Evolutionary conservation across 2,888 invertebrate species (phyloP).

Genomic region (Helleia helle): DNA sequence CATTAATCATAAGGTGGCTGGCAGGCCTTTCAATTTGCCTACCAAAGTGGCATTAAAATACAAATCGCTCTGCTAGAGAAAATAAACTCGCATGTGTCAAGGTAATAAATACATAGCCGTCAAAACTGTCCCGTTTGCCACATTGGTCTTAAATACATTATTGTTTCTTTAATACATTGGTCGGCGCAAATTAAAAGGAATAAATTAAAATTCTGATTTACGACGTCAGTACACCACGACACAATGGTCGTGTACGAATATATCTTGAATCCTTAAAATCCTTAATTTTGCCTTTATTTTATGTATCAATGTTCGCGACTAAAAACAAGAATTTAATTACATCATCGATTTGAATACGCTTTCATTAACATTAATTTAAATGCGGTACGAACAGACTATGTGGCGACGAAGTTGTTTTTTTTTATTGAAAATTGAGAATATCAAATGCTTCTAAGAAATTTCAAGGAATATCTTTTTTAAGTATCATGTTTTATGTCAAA

Average conservation of each 20-base stretch:
- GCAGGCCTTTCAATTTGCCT: no score
- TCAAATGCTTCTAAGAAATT: no score
- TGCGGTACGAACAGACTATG: neutral
- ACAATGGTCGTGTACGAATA: constrained; percentile 19
- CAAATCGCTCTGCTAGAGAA: neutral
- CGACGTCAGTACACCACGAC: constrained; percentile 51
- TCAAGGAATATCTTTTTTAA: no score
- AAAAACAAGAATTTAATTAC: neutral
- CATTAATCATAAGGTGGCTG: no score
- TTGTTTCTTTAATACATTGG: constrained; percentile 39
- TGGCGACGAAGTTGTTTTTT: constrained; percentile 2
- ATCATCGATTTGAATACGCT: constrained; percentile 25
- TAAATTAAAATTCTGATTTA: constrained; percentile 53
- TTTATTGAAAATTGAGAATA: neutral
- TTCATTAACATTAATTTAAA: constrained; percentile 22
- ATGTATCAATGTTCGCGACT: neutral
- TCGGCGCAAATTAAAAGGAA: constrained; percentile 47
- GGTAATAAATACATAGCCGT: constrained; percentile 35
- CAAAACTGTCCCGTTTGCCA: constrained; percentile 31
- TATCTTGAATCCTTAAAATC: constrained; percentile 37
- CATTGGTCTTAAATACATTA: constrained; percentile 40
- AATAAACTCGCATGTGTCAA: constrained; percentile 15
- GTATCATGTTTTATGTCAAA: no score
- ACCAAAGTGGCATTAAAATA: neutral
- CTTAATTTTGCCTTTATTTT: neutral